phyloP scores from a whole-genome alignment of 1,140 invertebrate species.

The Drosophila novamexicana region DNA sequence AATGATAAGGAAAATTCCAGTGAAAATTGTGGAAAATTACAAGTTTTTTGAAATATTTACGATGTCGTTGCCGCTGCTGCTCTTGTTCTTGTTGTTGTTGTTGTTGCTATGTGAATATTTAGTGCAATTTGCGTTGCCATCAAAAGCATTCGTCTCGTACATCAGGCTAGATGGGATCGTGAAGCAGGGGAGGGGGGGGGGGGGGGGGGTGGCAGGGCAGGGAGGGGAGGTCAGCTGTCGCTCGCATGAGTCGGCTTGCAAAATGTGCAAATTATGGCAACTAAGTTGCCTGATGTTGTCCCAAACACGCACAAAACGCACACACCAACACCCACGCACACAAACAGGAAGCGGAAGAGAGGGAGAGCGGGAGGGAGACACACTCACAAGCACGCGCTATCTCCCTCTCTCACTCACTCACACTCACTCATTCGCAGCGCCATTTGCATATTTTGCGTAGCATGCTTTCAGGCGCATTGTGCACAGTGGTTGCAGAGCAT shows the following conservation, averaged over 20 bases:
- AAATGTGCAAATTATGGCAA: slow-evolving; percentile 81
- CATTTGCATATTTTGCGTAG: slow-evolving; percentile 57
- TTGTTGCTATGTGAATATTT: slow-evolving; percentile 43
- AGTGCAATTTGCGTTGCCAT: slow-evolving; percentile 72
- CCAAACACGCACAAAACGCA: slow-evolving; percentile 45
- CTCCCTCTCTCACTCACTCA: neutral
- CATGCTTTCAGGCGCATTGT: slow-evolving; percentile 65
- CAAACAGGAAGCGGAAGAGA: slow-evolving; percentile 4
- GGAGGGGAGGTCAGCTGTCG: slow-evolving; percentile 52
- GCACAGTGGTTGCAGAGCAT: slow-evolving; percentile 47
- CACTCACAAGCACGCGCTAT: slow-evolving; percentile 11
- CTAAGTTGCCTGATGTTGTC: slow-evolving; percentile 73
- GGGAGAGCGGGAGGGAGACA: slow-evolving; percentile 3
- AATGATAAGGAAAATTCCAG: neutral
- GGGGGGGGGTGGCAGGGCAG: neutral
- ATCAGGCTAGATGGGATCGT: slow-evolving; percentile 27
- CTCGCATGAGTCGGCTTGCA: slow-evolving; percentile 55
- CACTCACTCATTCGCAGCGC: slow-evolving; percentile 9
- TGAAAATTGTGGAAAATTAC: neutral
- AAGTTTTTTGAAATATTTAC: slow-evolving; percentile 56
- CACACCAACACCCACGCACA: slow-evolving; percentile 7
- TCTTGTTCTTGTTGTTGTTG: slow-evolving; percentile 16
- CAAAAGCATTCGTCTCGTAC: slow-evolving; percentile 63
- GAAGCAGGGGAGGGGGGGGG: neutral
- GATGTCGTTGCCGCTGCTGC: slow-evolving; percentile 40